These are phyloP conservation scores for Ochropleura plecta DNA, from an alignment of 2,888 invertebrate genomes.

Conservation along the genomic window DNA sequence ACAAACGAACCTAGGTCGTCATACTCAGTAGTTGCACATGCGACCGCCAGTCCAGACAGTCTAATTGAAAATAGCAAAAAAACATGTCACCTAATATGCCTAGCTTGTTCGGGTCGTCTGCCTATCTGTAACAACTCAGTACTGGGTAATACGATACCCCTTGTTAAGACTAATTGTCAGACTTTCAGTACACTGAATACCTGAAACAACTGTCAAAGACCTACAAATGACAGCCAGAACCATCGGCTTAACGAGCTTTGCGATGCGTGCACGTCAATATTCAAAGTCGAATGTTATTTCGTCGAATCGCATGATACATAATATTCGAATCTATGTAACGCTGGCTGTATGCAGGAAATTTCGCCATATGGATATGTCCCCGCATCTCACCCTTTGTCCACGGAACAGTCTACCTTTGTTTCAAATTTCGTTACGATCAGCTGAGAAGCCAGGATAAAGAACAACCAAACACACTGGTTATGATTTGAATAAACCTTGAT, in stretches of 20 bases:
- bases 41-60: no score
- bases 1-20: no score
- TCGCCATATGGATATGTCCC: no score
- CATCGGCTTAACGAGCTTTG: background rate
- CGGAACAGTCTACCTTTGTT: background rate
- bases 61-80: no score
- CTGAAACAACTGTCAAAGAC: background rate
- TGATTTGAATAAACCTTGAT: background rate
- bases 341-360: background rate
- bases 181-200: background rate
- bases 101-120: no score
- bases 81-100: no score
- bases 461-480: background rate
- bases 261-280: no score
- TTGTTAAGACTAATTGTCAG: background rate
- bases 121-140: background rate
- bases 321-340: background rate
- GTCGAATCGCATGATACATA: background rate
- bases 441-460: no score
- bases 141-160: background rate
- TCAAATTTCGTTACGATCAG: background rate
- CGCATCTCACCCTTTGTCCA: no score
- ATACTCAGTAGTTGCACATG: no score
- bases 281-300: no score
- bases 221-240: background rate